phyloP scores from a whole-genome alignment of 2,113 vertebrate species.

The Chloroceryle aenea region DNA sequence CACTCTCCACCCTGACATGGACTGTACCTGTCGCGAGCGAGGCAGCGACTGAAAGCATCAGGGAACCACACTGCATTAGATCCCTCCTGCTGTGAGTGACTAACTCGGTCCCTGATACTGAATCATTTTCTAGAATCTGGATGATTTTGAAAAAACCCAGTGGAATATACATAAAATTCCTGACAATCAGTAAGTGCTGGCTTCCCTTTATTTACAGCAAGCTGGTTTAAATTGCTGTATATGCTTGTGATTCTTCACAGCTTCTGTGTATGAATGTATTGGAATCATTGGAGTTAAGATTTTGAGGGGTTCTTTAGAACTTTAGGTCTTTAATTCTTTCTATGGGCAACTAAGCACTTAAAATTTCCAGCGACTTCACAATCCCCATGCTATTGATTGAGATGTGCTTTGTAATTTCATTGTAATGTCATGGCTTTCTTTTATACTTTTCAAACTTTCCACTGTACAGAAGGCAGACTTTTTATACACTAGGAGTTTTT shows the following conservation, averaged over 20 bases:
- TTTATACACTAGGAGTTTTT: not conserved
- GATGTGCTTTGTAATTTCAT: not conserved
- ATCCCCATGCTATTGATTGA: not conserved
- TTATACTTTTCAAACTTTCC: not conserved
- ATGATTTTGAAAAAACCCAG: not conserved
- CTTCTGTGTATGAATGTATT: not conserved
- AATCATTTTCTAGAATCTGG: not conserved
- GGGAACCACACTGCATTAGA: rapidly evolving
- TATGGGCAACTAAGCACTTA: not conserved
- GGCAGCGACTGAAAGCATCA: not conserved
- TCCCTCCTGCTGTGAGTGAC: not conserved
- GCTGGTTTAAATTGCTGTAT: not conserved
- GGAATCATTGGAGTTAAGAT: not conserved
- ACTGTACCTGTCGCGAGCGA: not conserved
- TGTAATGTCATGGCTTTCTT: not conserved
- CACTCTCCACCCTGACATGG: not conserved
- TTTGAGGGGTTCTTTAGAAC: not conserved
- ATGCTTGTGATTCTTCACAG: not conserved
- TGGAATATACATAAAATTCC: not conserved
- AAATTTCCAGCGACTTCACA: not conserved
- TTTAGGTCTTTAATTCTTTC: too few relatives aligned
- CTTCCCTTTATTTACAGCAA: not conserved
- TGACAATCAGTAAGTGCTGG: slow-evolving; percentile 5
- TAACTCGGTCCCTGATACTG: not conserved
- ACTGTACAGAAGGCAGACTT: not conserved